phyloP scores from a whole-genome alignment of 2,113 vertebrate genomes.

The Sminthopsis crassicaudata region DNA sequence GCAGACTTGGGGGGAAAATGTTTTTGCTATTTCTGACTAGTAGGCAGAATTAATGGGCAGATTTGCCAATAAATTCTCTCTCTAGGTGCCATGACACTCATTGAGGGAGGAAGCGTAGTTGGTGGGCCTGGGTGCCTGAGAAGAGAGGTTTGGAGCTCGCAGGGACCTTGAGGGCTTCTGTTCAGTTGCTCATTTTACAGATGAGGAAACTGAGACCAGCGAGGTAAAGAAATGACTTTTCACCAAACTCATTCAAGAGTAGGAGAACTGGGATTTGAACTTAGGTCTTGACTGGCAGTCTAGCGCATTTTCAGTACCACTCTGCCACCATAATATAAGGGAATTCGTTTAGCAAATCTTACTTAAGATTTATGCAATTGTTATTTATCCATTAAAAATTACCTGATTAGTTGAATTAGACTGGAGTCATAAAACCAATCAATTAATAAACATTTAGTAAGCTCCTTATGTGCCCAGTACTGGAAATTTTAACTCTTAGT shows the following conservation, averaged over 20 bases:
- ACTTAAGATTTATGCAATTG: too few species aligned
- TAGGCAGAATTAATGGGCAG: constrained; percentile 31
- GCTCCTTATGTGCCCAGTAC: background rate
- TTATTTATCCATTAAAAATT: background rate
- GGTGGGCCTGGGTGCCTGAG: background rate
- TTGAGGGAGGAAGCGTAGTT: background rate
- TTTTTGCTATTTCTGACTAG: constrained; percentile 54
- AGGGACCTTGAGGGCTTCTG: too few species aligned
- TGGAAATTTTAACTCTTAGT: background rate
- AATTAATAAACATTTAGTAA: background rate
- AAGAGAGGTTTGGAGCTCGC: too few species aligned
- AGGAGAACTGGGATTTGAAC: too few species aligned
- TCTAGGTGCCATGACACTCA: constrained; percentile 22
- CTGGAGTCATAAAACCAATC: background rate
- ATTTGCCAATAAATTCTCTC: constrained; percentile 39
- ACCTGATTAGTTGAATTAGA: background rate
- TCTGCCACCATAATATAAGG: too few species aligned
- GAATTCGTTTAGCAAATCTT: too few species aligned
- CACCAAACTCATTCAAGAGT: too few species aligned
- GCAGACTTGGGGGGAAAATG: background rate
- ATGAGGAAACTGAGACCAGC: too few species aligned
- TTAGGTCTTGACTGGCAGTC: too few species aligned
- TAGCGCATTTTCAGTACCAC: too few species aligned
- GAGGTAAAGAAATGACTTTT: too few species aligned
- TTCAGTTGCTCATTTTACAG: too few species aligned